A percentile compares a stretch with the other conserved stretches of the same genome.
Evolutionary conservation across 2,797 vertebrate genomes (phyloP).

Genomic region (Rhabdomys pumilio): DNA sequence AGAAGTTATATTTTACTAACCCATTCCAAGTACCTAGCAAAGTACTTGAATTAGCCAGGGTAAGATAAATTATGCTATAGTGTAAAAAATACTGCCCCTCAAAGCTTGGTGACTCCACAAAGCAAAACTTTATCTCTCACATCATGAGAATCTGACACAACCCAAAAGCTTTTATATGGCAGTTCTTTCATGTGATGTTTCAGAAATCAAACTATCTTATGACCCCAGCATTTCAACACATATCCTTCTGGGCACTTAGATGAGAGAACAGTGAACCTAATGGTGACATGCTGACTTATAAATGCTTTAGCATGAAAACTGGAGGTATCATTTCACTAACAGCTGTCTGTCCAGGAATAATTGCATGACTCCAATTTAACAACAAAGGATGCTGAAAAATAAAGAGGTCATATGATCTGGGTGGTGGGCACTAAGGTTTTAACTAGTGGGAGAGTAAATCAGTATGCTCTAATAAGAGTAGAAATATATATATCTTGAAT

Average conservation of each 20-base stretch:
- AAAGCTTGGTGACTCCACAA: neutral
- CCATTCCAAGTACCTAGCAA: neutral
- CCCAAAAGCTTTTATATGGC: slow-evolving; percentile 11
- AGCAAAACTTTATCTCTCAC: slow-evolving; percentile 12
- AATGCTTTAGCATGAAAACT: neutral
- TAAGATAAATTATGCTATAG: neutral
- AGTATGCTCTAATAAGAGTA: neutral
- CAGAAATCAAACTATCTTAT: slow-evolving; percentile 1
- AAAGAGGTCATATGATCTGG: neutral
- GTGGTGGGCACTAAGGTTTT: neutral
- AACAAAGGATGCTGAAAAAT: neutral
- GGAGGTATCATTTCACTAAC: neutral
- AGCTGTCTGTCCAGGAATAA: neutral
- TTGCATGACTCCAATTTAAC: neutral
- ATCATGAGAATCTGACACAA: neutral
- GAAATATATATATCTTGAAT: neutral
- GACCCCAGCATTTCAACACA: slow-evolving; percentile 12
- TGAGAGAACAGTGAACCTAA: neutral
- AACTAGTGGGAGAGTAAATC: neutral
- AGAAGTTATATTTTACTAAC: slow-evolving; percentile 36
- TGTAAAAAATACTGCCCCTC: neutral
- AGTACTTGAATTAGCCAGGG: neutral
- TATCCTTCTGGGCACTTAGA: neutral
- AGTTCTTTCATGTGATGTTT: neutral
- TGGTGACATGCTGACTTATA: slow-evolving; percentile 21